Evolutionary conservation across 1,140 invertebrate genomes (phyloP), one percentile per base, ranked within the genome.

Genomic region (Drosophila sucinea): DNA sequence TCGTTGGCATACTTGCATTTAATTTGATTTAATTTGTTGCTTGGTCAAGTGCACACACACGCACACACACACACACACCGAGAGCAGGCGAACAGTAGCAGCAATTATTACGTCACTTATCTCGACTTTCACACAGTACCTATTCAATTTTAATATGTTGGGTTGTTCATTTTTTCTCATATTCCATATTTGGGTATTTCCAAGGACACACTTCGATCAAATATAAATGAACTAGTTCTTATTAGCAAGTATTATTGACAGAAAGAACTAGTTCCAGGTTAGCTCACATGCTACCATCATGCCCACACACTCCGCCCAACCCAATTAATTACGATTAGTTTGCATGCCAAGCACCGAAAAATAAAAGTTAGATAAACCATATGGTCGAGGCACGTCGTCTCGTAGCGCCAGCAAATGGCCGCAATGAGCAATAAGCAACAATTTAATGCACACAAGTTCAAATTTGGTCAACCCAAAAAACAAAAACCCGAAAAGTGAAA

Each of bases 281-380:
- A 30, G 30, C 30, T 30, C 17, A 17, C 17, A 17, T 17, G 17
- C 17, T 17, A 17, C 17, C 17, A 17, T 17, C 17, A 17, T 17
- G 17, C 17, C 17, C 17, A 17, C 17, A 17, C 17, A 17, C 17
- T 17, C 17, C 17, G 17, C 17, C 17, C 51, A 60, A 51, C 63
- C 30, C 69, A 61, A 86, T 78, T 84, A 86, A 86, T 86, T 84
- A 67, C 62, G 73, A 77, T 71, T 72, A 61, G 73, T 68, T 84
- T 84, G 77, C 81, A 84, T 85, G 81, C 81, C 23, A 51, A 47
- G 73, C n/a, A 40, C 27, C 66, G 40, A 67, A 63, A 70, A 58
- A 7, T 56, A 25, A 5, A 60, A 17, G 17, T 71, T 65, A 73
- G 66, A 75, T 76, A 67, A 67, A 57, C 47, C 41, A 56, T 44